phyloP scores from a whole-genome alignment of 2,888 invertebrate genomes.

The Acrobasis repandana region DNA sequence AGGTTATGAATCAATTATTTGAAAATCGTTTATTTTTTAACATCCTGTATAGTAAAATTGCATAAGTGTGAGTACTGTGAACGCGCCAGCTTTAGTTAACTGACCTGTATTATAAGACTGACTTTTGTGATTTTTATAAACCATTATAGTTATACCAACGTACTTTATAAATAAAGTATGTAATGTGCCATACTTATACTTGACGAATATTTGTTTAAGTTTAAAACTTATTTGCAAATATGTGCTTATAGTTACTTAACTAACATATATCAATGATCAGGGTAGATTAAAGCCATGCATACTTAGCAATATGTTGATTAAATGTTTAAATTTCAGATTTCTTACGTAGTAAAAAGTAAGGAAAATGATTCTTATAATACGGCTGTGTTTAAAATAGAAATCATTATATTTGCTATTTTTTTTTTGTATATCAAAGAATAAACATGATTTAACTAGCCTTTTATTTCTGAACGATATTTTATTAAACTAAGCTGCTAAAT shows the following conservation, averaged over 20 bases:
- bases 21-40: no score
- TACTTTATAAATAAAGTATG: no score
- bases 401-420: background rate
- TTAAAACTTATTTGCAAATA: no score
- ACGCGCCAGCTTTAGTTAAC: no score
- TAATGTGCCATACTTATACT: background rate
- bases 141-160: background rate
- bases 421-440: background rate
- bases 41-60: no score
- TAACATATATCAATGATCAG: no score
- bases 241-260: no score
- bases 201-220: no score
- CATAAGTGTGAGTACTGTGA: no score
- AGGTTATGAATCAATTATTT: no score
- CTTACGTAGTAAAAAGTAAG: background rate
- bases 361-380: slow-evolving; percentile 5
- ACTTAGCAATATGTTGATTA: background rate
- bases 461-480: slow-evolving; percentile 2
- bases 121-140: slow-evolving; percentile 5
- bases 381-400: background rate
- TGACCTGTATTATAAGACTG: background rate
- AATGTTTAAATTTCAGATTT: slow-evolving; percentile 6
- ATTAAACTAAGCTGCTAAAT: background rate
- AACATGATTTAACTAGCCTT: background rate
- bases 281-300: background rate